Conservation (phyloP, 2,113 vertebrate species). For the Peucedramus taeniatus region DNA sequence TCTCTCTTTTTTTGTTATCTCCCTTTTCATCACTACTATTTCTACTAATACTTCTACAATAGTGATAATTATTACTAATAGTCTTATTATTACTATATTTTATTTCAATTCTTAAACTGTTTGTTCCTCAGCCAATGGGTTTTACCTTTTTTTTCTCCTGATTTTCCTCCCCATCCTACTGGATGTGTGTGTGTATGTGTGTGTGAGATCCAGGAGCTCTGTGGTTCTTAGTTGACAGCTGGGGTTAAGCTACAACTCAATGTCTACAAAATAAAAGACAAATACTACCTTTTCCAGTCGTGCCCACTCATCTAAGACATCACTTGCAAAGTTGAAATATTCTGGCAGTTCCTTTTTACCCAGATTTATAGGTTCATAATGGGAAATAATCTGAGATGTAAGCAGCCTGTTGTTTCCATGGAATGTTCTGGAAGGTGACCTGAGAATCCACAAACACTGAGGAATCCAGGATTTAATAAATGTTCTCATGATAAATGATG, state of each 20-base stretch:
- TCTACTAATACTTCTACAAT: not conserved
- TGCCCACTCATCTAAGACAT: too few relatives aligned
- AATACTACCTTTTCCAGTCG: too few relatives aligned
- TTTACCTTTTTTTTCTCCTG: not conserved
- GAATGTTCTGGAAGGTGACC: not conserved
- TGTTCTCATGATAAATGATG: conserved; percentile 6
- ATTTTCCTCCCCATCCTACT: not conserved
- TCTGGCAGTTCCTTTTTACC: conserved; percentile 59
- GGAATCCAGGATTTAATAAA: not conserved
- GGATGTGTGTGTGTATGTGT: not conserved
- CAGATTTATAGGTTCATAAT: conserved; percentile 69
- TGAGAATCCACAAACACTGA: not conserved
- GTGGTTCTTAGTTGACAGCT: not conserved
- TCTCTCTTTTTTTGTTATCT: not conserved
- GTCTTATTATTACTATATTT: not conserved
- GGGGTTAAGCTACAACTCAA: too few relatives aligned
- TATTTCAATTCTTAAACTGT: not conserved
- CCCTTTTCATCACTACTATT: not conserved
- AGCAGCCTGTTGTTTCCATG: not conserved
- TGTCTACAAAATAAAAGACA: too few relatives aligned
- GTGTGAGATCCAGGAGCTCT: not conserved
- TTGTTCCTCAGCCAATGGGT: not conserved
- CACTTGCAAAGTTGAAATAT: too few relatives aligned
- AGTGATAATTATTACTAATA: too few relatives aligned
- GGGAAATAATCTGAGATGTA: conserved; percentile 54